Percentiles rank a stretch among this genome's conserved stretches.
These are phyloP conservation scores for Etheostoma perlongum DNA, from an alignment of 2,797 vertebrate genomes.

Conservation along the genomic window DNA sequence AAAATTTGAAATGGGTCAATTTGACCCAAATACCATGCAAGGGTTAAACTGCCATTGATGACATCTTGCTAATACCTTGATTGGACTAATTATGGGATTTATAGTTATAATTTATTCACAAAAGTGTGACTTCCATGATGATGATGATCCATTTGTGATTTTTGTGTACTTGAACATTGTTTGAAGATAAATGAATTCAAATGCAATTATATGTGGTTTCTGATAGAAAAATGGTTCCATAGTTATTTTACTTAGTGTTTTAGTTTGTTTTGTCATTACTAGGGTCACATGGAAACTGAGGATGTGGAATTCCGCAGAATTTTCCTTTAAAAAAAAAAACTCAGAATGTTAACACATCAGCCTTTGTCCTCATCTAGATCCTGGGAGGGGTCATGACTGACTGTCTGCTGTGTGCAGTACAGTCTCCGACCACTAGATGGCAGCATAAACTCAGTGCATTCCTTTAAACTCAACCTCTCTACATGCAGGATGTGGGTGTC, in stretches of 20 bases:
- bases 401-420: not conserved
- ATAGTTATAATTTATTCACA: not conserved
- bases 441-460: slow-evolving; percentile 15
- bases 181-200: not conserved
- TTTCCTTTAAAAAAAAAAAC: too few species aligned
- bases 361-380: slow-evolving; percentile 24
- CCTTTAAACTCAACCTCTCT: not conserved
- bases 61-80: not conserved
- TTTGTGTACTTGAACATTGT: not conserved
- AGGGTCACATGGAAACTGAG: too few species aligned
- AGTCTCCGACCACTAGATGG: slow-evolving; percentile 14
- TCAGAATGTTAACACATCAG: too few species aligned
- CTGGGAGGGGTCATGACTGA: slow-evolving; percentile 26
- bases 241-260: not conserved
- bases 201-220: not conserved
- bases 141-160: not conserved
- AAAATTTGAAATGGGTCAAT: too few species aligned
- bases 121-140: too few species aligned
- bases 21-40: too few species aligned
- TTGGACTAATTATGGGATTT: not conserved
- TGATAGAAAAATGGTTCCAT: not conserved
- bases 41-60: not conserved
- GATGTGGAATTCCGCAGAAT: too few species aligned
- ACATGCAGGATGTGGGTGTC: not conserved
- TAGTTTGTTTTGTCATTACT: not conserved